These are phyloP conservation scores for Bufo bufo DNA, from an alignment of 2,113 vertebrate species.

Conservation along the genomic window DNA sequence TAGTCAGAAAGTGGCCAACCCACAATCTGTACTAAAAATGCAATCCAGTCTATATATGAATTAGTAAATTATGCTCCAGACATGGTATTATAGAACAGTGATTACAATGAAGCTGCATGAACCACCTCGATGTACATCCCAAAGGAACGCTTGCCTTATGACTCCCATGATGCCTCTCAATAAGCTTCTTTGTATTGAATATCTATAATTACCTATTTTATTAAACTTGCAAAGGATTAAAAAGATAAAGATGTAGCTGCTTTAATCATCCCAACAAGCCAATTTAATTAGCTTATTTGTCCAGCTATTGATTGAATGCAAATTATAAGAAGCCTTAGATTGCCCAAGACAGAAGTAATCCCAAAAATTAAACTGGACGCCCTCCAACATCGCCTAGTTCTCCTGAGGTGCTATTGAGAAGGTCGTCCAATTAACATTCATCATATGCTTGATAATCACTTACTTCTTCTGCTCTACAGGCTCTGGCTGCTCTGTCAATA, in stretches of 20 bases:
- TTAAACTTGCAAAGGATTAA: conserved; percentile 48
- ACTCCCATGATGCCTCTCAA: conserved; percentile 43
- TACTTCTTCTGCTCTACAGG: conserved; percentile 22
- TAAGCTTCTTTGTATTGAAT: conserved; percentile 51
- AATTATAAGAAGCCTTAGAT: conserved; percentile 49
- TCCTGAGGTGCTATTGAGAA: conserved; percentile 27
- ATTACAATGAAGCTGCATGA: neutral
- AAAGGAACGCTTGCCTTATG: neutral
- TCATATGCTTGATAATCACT: conserved; percentile 48
- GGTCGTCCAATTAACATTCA: conserved; percentile 55
- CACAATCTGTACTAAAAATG: neutral
- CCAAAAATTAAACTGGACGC: conserved; percentile 56
- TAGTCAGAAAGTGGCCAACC: too few relatives aligned
- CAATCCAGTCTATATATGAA: neutral
- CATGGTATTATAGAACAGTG: neutral
- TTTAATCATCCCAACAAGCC: conserved; percentile 57
- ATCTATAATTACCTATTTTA: conserved; percentile 56
- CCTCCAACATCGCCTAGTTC: conserved; percentile 41
- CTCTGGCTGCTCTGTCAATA: conserved; percentile 37
- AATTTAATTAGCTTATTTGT: conserved; percentile 59
- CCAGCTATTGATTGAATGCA: conserved; percentile 55
- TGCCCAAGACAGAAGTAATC: conserved; percentile 48
- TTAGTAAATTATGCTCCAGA: neutral
- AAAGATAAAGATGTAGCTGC: conserved; percentile 49
- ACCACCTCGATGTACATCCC: neutral